phyloP scores from a whole-genome alignment of 1,140 invertebrate species.

The Drosophila elegans region DNA sequence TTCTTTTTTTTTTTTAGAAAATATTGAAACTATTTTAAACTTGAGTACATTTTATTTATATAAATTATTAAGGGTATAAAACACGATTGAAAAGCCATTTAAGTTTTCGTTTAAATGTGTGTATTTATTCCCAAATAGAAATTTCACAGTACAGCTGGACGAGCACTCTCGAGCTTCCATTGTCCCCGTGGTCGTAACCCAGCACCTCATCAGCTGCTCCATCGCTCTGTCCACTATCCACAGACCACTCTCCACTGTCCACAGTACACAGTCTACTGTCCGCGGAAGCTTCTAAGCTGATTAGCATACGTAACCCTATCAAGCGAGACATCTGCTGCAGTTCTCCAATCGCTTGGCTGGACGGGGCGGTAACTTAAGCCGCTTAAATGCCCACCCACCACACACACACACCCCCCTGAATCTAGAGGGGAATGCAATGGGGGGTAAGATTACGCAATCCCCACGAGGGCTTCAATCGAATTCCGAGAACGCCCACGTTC shows the following conservation, averaged over 20 bases:
- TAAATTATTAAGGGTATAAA: not conserved
- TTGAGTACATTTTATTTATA: no score
- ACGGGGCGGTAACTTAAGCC: constrained; percentile 42
- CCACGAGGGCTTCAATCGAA: constrained; percentile 38
- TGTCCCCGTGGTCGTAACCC: constrained; percentile 27
- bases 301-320: constrained; percentile 51
- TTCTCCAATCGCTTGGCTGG: constrained; percentile 29
- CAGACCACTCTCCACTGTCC: no score
- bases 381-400: constrained; percentile 22
- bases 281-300: constrained; percentile 35
- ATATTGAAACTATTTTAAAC: no score
- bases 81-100: no score
- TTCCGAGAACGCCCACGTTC: constrained; percentile 21
- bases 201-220: constrained; percentile 5
- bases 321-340: constrained; percentile 40
- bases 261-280: no score
- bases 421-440: not conserved
- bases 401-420: not conserved
- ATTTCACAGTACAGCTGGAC: constrained; percentile 21
- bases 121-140: constrained; percentile 31
- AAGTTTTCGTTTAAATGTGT: not conserved
- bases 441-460: constrained; percentile 22
- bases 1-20: no score
- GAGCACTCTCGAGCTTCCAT: not conserved
- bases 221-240: not conserved